These are phyloP conservation scores for Lottia gigantea DNA, from an alignment of 2,888 invertebrate species.

Conservation along the genomic window DNA sequence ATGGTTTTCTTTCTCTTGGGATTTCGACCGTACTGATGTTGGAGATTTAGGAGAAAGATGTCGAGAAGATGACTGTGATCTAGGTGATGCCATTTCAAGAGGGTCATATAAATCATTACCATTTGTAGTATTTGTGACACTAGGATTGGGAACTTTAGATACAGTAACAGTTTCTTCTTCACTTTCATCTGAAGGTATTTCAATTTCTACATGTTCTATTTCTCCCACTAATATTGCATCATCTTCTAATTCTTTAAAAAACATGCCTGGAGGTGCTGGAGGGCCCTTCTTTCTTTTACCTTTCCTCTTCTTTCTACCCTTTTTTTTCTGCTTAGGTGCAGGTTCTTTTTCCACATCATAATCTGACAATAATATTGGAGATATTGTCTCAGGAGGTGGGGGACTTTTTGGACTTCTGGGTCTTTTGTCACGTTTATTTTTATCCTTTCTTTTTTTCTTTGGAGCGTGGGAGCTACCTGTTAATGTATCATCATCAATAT, in stretches of 20 bases:
- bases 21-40: not conserved
- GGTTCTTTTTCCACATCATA: no score
- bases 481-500: no score
- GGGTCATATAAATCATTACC: not conserved
- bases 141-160: not conserved
- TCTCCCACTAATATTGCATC: not conserved
- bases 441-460: no score
- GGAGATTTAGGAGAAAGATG: not conserved
- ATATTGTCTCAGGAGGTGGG: no score
- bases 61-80: not conserved
- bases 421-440: no score
- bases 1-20: not conserved
- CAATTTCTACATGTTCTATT: not conserved
- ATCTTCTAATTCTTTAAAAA: not conserved
- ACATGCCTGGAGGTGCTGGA: not conserved
- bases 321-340: slow-evolving; percentile 11
- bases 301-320: slow-evolving; percentile 20
- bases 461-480: no score
- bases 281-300: slow-evolving; percentile 13
- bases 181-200: not conserved
- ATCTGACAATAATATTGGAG: no score
- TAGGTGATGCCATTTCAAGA: not conserved
- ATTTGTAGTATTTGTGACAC: not conserved
- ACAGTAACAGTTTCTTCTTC: not conserved
- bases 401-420: no score